Evolutionary conservation across 2,888 invertebrate species (phyloP).

Genomic region (Diadegma fenestrale): DNA sequence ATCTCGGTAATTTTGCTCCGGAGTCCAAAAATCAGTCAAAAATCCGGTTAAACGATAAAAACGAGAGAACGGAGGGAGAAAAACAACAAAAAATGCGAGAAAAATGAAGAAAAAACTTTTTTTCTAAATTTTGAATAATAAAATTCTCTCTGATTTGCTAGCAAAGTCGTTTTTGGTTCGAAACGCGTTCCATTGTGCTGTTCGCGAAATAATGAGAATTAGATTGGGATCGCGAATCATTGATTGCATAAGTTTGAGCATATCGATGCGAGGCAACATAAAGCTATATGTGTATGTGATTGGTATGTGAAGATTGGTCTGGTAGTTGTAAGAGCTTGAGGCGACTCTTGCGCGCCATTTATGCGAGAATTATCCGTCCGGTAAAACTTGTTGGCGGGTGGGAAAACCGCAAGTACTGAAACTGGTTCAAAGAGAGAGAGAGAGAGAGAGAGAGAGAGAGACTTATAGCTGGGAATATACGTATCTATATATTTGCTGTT

Average conservation of each 20-base stretch:
- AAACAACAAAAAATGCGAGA: too few relatives aligned
- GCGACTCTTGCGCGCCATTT: slow-evolving; percentile 18
- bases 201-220: background rate
- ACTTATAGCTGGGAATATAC: background rate
- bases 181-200: background rate
- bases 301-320: background rate
- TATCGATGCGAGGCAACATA: background rate
- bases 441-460: too few relatives aligned
- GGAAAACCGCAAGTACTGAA: slow-evolving; percentile 35
- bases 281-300: background rate
- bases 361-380: slow-evolving; percentile 50
- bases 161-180: too few relatives aligned
- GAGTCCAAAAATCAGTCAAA: too few relatives aligned
- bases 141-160: too few relatives aligned
- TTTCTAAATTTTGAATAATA: too few relatives aligned
- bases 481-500: slow-evolving; percentile 14
- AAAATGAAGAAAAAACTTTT: too few relatives aligned
- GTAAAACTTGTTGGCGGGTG: slow-evolving; percentile 29
- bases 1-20: too few relatives aligned
- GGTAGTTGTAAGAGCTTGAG: background rate
- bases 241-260: background rate
- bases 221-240: background rate
- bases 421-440: slow-evolving; percentile 36
- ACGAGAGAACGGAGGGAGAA: too few relatives aligned
- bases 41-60: too few relatives aligned